Evolutionary conservation across 2,113 vertebrate species (phyloP).

Genomic region (Prinia subflava): DNA sequence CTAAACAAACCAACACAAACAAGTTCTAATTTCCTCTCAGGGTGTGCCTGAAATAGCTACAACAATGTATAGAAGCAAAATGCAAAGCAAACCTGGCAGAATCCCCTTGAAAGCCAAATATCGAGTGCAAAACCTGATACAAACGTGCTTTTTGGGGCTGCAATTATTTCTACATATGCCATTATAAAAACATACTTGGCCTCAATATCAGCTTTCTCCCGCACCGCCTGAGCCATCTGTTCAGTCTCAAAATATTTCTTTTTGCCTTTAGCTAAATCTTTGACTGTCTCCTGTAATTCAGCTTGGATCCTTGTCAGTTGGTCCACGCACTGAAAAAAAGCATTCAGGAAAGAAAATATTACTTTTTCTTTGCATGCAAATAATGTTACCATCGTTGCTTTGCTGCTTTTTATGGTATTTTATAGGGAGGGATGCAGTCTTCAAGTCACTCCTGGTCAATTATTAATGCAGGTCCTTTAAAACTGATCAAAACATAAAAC

Average conservation of each 20-base stretch:
- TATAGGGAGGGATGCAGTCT: accelerated
- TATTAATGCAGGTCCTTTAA: not conserved
- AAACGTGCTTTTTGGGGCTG: not conserved
- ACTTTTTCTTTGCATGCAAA: not conserved
- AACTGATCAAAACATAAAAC: not conserved
- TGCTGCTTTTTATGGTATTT: not conserved
- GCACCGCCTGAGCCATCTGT: constrained; percentile 96
- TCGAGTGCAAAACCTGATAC: not conserved
- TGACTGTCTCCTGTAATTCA: constrained; percentile 96
- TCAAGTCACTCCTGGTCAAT: not conserved
- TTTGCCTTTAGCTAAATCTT: constrained; percentile 98
- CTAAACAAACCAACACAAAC: not conserved
- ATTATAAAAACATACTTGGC: constrained; percentile 86
- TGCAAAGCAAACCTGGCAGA: not conserved
- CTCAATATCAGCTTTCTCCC: constrained; percentile 97
- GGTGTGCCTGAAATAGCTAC: not conserved
- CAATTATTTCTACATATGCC: constrained; percentile 21
- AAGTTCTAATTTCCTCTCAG: not conserved
- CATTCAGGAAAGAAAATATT: constrained; percentile 7
- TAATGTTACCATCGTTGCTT: not conserved
- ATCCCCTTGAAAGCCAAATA: not conserved
- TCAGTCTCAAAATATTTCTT: constrained; percentile 98
- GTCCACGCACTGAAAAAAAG: constrained; percentile 84
- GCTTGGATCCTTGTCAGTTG: constrained; percentile 93
- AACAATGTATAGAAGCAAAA: not conserved